phyloP scores from a whole-genome alignment of 1,140 invertebrate genomes.

The Cataglyphis hispanica region DNA sequence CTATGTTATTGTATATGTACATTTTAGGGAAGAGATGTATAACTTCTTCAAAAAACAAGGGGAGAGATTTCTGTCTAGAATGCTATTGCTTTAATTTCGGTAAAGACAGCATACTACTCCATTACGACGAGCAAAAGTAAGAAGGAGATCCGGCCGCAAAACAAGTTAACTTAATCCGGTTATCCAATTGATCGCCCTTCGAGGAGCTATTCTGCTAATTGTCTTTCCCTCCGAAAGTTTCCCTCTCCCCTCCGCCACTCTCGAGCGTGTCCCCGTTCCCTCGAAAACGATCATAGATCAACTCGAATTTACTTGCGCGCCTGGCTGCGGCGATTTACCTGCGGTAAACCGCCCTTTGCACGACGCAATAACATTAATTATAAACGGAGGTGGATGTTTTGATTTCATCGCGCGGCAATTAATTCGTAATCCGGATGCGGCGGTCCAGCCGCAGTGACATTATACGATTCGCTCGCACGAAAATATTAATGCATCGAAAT shows the following conservation, averaged over 20 bases:
- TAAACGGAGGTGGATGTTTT: conserved; percentile 76
- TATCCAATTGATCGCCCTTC: conserved; percentile 82
- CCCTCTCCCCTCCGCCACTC: not conserved
- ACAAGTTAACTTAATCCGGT: conserved; percentile 82
- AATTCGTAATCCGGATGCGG: conserved; percentile 76
- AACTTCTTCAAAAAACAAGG: not conserved
- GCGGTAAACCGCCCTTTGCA: conserved; percentile 75
- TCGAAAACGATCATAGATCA: conserved; percentile 69
- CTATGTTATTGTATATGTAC: not conserved
- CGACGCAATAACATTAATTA: conserved; percentile 76
- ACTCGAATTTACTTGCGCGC: conserved; percentile 70
- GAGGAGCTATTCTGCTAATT: conserved; percentile 82
- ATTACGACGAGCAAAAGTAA: conserved; percentile 67
- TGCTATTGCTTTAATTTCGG: conserved; percentile 70
- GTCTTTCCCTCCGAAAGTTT: conserved; percentile 68
- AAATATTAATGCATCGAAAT: conserved; percentile 76
- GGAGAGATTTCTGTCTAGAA: conserved; percentile 15
- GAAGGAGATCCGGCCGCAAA: conserved; percentile 77
- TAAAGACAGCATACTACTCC: conserved; percentile 30
- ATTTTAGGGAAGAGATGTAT: not conserved
- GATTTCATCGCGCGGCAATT: conserved; percentile 76
- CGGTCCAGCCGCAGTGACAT: conserved; percentile 75
- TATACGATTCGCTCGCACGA: conserved; percentile 75
- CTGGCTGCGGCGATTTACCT: conserved; percentile 72
- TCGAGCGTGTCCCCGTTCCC: not conserved